phyloP scores from a whole-genome alignment of 1,140 invertebrate genomes.

The Lycorma delicatula region DNA sequence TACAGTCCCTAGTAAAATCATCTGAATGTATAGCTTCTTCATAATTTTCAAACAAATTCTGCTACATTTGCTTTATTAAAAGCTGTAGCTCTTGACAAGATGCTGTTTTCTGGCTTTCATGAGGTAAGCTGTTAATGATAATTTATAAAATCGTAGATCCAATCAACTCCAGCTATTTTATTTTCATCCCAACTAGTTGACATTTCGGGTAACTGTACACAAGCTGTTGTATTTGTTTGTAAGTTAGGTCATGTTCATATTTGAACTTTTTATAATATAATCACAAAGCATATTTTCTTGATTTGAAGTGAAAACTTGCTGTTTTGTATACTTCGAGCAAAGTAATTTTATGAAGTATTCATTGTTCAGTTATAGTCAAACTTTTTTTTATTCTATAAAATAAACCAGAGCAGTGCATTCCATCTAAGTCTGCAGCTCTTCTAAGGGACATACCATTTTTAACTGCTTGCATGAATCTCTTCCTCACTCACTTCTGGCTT shows the following conservation, averaged over 20 bases:
- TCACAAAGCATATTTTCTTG: slow-evolving; percentile 23
- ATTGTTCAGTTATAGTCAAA: background rate
- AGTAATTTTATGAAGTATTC: slow-evolving; percentile 2
- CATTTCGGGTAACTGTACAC: slow-evolving; percentile 27
- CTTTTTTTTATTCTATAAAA: slow-evolving; percentile 11
- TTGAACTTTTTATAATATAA: slow-evolving; percentile 24
- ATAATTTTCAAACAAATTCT: slow-evolving; percentile 27
- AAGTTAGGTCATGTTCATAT: slow-evolving; percentile 28
- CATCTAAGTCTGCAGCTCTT: slow-evolving; percentile 7
- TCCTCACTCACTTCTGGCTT: slow-evolving; percentile 13
- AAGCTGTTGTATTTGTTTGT: slow-evolving; percentile 17
- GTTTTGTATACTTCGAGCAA: slow-evolving; percentile 7
- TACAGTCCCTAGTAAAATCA: slow-evolving; percentile 8
- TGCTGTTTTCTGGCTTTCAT: slow-evolving; percentile 34
- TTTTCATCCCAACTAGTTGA: slow-evolving; percentile 32
- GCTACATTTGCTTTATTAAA: slow-evolving; percentile 32
- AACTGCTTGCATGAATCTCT: slow-evolving; percentile 9
- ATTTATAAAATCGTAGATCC: slow-evolving; percentile 32
- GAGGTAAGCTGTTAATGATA: slow-evolving; percentile 31
- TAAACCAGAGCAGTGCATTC: slow-evolving; percentile 11
- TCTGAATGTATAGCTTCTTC: slow-evolving; percentile 11
- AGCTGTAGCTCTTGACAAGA: slow-evolving; percentile 31
- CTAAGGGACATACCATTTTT: slow-evolving; percentile 7
- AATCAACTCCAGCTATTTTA: slow-evolving; percentile 33
- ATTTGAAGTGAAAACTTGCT: slow-evolving; percentile 12